Base-by-base conservation (phyloP, 2,797 vertebrate genomes). In the Hoplostethus mediterraneus region DNA sequence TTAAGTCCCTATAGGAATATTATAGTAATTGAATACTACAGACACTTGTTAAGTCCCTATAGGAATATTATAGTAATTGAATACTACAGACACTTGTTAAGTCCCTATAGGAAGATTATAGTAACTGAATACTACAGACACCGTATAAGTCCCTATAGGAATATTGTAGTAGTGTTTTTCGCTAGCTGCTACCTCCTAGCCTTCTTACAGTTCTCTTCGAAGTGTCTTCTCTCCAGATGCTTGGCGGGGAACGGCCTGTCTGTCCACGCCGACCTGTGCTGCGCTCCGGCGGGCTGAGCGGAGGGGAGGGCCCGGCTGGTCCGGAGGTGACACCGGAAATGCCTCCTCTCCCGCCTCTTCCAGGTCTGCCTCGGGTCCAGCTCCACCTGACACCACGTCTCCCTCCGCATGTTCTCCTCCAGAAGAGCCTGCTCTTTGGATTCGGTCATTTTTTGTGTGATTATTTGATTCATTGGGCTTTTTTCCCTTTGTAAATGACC, bases 321-420 rank as follows among this genome's bases (percentile, higher is more conserved):
- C 49, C 53, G 62, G 58, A 94, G 88, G 85, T 93, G 93, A 13
- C 63, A 16, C 14, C 55, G 30, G 79, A 90, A 96, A 67, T 96
- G 95, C 68, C 85, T 94, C 71, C 91, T 93, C 67, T 96, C 81
- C 6, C 88, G 40, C 47, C 92, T 75, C 21, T 90, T 51, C 89
- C 94, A 92, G 61, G 62, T 65, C 65, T 85, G 73, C 1, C 28
- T 77, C 31, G 86, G 87, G 60, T 63, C 79, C 38, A 13, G 38
- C 75, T 96, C 95, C 70, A 95, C 93, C 64, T 85, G 86, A 62
- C 96, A 96, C 91, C 94, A 91, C 1, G 93, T 92, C 63, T 97
- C 96, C 61, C 93, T 92, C 47, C 48, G 77, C 74, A 80, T 68
- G 38, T 96, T 95, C 5, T 93, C 47, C 63, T 93, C 87, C 62